Evolutionary conservation across 1,140 invertebrate species (phyloP).

Genomic region (Aplysia californica): DNA sequence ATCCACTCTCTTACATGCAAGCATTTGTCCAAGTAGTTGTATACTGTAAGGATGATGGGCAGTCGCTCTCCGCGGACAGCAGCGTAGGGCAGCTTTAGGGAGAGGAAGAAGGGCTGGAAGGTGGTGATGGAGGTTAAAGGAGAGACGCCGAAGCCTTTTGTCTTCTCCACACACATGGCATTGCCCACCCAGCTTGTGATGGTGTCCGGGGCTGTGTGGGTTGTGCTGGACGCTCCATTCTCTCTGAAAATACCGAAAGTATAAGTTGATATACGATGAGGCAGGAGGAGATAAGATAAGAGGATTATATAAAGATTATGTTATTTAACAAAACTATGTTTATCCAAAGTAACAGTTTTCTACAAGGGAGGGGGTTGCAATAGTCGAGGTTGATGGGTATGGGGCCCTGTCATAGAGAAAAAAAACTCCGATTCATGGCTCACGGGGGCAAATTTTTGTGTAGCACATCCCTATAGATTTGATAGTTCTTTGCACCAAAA

Average conservation of each 20-base stretch:
- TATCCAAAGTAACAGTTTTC: no score
- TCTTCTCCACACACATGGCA: constrained; percentile 89
- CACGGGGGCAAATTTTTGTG: no score
- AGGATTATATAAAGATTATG: no score
- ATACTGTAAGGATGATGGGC: constrained; percentile 89
- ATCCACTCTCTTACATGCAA: constrained; percentile 76
- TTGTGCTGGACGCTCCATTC: constrained; percentile 69
- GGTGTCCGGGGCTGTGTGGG: constrained; percentile 81
- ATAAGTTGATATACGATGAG: no score
- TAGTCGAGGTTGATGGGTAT: no score
- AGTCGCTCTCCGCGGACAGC: constrained; percentile 91
- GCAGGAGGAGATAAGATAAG: no score
- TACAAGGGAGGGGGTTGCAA: no score
- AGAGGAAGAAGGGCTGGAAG: constrained; percentile 90
- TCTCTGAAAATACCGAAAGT: constrained; percentile 34
- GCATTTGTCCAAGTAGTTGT: constrained; percentile 84
- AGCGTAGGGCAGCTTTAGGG: constrained; percentile 87
- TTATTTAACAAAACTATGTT: no score
- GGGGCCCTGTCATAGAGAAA: no score
- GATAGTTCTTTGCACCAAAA: no score
- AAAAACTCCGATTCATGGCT: no score
- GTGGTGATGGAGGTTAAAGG: constrained; percentile 75
- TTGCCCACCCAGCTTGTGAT: constrained; percentile 95
- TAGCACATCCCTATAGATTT: no score
- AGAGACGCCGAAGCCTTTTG: constrained; percentile 86